Conservation (phyloP, 2,888 invertebrate genomes). For the Hoplodrina blanda region DNA sequence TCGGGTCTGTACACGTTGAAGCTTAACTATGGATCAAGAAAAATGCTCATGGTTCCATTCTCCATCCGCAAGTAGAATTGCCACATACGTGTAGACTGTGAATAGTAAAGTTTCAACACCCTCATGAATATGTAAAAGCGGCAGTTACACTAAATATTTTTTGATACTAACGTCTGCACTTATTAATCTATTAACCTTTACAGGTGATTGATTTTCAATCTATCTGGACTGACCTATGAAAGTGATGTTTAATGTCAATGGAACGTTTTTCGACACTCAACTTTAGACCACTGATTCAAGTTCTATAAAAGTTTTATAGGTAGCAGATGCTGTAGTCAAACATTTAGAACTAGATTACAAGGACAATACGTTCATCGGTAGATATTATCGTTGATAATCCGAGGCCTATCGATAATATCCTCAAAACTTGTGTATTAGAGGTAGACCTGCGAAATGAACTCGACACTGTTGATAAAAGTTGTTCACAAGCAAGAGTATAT, state of each 20-base stretch:
- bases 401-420: not conserved
- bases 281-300: not conserved
- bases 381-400: not conserved
- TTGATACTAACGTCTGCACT: not conserved
- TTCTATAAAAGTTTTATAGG: not conserved
- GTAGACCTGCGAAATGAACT: too few relatives aligned
- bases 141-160: constrained; percentile 4
- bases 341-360: not conserved
- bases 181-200: constrained; percentile 43
- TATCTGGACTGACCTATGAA: constrained; percentile 23
- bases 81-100: not conserved
- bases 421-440: not conserved
- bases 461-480: too few relatives aligned
- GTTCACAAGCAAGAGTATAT: not conserved
- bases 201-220: constrained; percentile 5
- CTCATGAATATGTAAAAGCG: constrained; percentile 18
- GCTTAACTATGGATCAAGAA: not conserved
- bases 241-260: constrained; percentile 17
- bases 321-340: not conserved
- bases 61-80: not conserved
- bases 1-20: not conserved
- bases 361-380: too few relatives aligned
- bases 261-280: not conserved
- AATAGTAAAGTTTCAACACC: constrained; percentile 6
- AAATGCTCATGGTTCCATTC: not conserved